Evolutionary conservation across 2,113 vertebrate genomes (phyloP), one percentile per base, ranked within the genome.

Genomic region (Mustelus asterias): DNA sequence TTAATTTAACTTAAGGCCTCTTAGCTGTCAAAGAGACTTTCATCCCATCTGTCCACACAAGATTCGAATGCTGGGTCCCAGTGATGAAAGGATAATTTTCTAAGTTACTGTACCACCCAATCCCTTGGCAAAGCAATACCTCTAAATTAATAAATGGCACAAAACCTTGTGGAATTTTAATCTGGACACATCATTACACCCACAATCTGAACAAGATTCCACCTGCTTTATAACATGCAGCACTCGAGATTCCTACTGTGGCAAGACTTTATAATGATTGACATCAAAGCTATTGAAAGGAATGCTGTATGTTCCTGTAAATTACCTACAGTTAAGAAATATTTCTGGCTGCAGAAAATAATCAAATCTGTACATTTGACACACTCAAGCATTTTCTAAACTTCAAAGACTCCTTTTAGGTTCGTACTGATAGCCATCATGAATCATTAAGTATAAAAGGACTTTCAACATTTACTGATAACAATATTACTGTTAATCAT

Each of bases 31-130:
- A 93, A 93, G 58, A 65, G 89, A 37, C 89, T 93, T 93, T 93
- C 89, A 93, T 93, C 89, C 89, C 89, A 93, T 93, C 89, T 93
- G 89, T 93, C 89, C 58, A 93, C 89, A n/a, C n/a, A 65, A 93
- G 89, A 37, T 93, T 93, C 89, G 65, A 93, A 65, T 93, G 20
- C 60, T 67, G 60, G 88, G 60, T 76, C 94, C 41, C 11, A 16
- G 44, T 76, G 94, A 70, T 95, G 67, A 72, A 95, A 95, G 69
- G 41, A 70, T 95, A 76, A 72, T 65, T 93, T 63, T 37, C 60
- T 37, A 93, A 65, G 60, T 93, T 93, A 67, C 41, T 54, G 67
- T 72, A 95, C 67, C 69, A 95, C 65, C 94, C 69, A 72, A 54
- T 65, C 69, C 26, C 41, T 67, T 95, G 67, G 94, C 41, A 76